Evolutionary conservation across 2,888 invertebrate species (phyloP).

Genomic region (Heteromurus nitidus): DNA sequence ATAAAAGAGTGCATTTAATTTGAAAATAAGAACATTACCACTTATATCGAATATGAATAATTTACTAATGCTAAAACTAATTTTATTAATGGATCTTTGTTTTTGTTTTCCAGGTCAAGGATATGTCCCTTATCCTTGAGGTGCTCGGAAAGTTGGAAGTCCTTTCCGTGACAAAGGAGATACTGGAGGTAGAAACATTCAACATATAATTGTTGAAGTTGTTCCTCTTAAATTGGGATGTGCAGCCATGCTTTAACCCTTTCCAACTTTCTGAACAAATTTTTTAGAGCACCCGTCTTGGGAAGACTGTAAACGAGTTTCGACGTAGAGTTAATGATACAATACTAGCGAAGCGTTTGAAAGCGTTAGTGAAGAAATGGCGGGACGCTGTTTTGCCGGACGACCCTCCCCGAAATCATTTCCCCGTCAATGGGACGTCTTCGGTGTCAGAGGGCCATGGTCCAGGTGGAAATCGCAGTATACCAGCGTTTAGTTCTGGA

Average conservation of each 20-base stretch:
- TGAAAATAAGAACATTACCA: neutral
- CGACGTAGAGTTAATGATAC: conserved; percentile 90
- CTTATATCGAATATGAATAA: neutral
- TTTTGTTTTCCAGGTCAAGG: conserved; percentile 84
- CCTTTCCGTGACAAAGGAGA: conserved; percentile 91
- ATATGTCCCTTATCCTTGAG: conserved; percentile 94
- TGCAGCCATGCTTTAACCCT: too few species aligned
- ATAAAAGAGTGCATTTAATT: too few species aligned
- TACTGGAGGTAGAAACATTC: conserved; percentile 91
- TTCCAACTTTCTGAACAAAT: too few species aligned
- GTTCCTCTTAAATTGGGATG: too few species aligned
- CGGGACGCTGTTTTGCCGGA: conserved; percentile 86
- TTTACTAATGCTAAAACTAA: neutral
- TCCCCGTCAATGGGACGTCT: conserved; percentile 47
- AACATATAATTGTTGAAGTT: too few species aligned
- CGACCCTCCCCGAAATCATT: conserved; percentile 70
- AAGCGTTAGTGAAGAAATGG: conserved; percentile 94
- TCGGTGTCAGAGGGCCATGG: conserved; percentile 27
- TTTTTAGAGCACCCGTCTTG: conserved; percentile 92
- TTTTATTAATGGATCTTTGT: conserved; percentile 3
- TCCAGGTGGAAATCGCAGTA: conserved; percentile 35
- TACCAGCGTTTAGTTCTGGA: conserved; percentile 29
- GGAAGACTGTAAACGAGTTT: conserved; percentile 93
- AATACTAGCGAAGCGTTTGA: conserved; percentile 89
- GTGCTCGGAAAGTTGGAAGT: conserved; percentile 94